These are phyloP conservation scores for Halyomorpha halys DNA, from an alignment of 1,140 invertebrate genomes.

Conservation along the genomic window DNA sequence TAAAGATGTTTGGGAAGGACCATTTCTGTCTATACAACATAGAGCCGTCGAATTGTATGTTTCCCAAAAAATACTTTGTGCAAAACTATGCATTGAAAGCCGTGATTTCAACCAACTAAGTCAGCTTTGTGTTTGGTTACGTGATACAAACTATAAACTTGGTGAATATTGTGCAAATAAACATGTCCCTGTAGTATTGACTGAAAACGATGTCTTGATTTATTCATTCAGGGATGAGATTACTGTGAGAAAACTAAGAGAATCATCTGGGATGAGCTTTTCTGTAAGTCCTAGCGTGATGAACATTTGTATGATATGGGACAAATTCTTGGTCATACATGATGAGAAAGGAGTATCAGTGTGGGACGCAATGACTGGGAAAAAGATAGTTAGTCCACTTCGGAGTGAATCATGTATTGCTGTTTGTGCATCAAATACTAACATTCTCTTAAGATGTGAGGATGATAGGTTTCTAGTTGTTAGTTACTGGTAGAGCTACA, in stretches of 20 bases:
- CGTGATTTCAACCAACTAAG: not conserved
- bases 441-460: not conserved
- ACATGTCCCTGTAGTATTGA: not conserved
- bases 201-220: not conserved
- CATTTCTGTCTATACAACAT: not conserved
- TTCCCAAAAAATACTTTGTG: not conserved
- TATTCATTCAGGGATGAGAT: slow-evolving; percentile 1
- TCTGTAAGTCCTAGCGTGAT: not conserved
- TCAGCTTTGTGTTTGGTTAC: not conserved
- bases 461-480: not conserved
- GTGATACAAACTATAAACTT: not conserved
- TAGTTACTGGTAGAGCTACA: not conserved
- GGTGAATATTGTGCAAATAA: not conserved
- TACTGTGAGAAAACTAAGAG: not conserved
- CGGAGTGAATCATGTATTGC: not conserved
- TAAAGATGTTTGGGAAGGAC: not conserved
- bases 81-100: not conserved
- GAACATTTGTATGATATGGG: not conserved
- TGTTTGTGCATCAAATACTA: not conserved
- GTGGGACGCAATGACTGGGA: not conserved
- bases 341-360: slow-evolving; percentile 9
- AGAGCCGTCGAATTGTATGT: not conserved
- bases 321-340: not conserved
- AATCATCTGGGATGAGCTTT: not conserved
- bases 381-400: not conserved